Conservation (phyloP, 2,888 invertebrate genomes). For the Chymomyza fuscimana region DNA sequence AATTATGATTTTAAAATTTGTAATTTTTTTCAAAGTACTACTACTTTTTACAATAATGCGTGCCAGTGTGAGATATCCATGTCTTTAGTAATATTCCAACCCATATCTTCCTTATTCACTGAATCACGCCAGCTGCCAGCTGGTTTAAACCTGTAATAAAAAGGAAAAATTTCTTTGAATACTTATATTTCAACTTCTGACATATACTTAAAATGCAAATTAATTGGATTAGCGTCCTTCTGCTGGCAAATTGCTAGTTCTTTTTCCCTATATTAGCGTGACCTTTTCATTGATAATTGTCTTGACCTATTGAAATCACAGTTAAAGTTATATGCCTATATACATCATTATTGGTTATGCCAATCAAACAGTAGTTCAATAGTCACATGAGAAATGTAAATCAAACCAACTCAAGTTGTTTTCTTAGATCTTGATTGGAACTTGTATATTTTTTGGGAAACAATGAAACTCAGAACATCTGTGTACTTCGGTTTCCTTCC, state of each 20-base stretch:
- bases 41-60: too few relatives aligned
- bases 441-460: too few relatives aligned
- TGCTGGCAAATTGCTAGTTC: not conserved
- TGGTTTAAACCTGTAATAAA: not conserved
- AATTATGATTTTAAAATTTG: too few relatives aligned
- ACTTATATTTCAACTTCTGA: not conserved
- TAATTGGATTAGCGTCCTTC: not conserved
- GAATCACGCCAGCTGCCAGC: too few relatives aligned
- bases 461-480: too few relatives aligned
- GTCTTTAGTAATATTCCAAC: too few relatives aligned
- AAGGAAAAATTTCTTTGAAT: not conserved
- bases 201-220: not conserved
- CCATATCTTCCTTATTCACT: too few relatives aligned
- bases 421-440: too few relatives aligned
- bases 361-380: not conserved
- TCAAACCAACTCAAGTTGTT: not conserved
- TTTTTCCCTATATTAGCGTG: not conserved
- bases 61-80: too few relatives aligned
- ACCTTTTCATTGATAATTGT: constrained; percentile 7
- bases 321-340: not conserved
- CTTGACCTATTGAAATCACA: constrained; percentile 34
- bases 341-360: not conserved
- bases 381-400: not conserved
- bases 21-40: too few relatives aligned
- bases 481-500: not conserved